Evolutionary conservation across 2,797 vertebrate species (phyloP).

Genomic region (Brachymystax lenok): DNA sequence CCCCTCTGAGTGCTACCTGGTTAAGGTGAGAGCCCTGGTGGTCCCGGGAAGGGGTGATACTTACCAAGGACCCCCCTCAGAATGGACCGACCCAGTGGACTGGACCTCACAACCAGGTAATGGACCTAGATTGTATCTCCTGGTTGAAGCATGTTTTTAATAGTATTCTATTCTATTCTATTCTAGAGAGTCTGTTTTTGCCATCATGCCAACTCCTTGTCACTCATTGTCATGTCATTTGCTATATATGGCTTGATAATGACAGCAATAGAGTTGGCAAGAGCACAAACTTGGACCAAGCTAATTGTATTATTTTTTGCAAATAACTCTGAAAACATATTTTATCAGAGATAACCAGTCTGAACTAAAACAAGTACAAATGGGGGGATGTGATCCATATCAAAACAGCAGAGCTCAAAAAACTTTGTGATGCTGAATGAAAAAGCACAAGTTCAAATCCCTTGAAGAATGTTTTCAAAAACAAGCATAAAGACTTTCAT

Average conservation of each 20-base stretch:
- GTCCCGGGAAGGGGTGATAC: fast-evolving
- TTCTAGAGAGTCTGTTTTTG: not conserved
- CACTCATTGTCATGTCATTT: not conserved
- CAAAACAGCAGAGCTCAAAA: not conserved
- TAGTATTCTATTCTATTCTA: not conserved
- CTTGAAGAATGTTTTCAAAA: not conserved
- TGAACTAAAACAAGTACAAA: no score
- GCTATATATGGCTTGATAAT: not conserved
- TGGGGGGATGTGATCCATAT: no score
- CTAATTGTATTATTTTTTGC: no score
- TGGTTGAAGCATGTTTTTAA: not conserved
- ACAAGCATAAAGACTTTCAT: not conserved
- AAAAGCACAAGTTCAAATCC: not conserved
- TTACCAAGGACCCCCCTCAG: slow-evolving; percentile 57
- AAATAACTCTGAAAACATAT: no score
- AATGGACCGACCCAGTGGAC: slow-evolving; percentile 60
- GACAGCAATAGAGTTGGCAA: not conserved
- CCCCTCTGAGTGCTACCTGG: slow-evolving; percentile 53
- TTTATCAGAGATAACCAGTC: no score
- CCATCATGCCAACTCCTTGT: not conserved
- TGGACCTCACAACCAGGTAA: slow-evolving; percentile 68
- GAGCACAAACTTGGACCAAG: no score
- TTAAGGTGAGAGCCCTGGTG: slow-evolving; percentile 60
- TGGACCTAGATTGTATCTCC: not conserved
- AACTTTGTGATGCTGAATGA: not conserved